These are phyloP conservation scores for Isotomurus palustris DNA, from an alignment of 2,888 invertebrate species.

Conservation along the genomic window DNA sequence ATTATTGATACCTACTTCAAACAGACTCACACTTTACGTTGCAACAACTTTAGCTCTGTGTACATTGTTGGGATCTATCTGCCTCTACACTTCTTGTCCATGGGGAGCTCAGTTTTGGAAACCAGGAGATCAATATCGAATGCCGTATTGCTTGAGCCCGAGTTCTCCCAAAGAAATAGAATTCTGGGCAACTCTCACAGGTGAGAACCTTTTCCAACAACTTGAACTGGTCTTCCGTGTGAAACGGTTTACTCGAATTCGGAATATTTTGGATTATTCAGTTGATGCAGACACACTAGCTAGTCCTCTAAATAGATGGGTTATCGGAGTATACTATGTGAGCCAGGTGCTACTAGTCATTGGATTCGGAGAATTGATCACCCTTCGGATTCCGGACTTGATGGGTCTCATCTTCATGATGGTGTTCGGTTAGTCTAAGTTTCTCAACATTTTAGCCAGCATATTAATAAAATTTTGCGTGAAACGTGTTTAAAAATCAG, in stretches of 20 bases:
- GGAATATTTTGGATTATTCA: not conserved
- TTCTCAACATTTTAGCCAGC: not conserved
- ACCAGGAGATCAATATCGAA: slow-evolving; percentile 26
- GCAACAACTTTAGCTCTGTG: slow-evolving; percentile 20
- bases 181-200: slow-evolving; percentile 29
- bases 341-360: slow-evolving; percentile 39
- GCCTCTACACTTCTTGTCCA: slow-evolving; percentile 29
- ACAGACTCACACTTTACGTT: slow-evolving; percentile 28
- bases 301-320: slow-evolving; percentile 21
- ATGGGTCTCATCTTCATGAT: slow-evolving; percentile 29
- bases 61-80: slow-evolving; percentile 22
- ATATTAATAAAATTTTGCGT: not conserved
- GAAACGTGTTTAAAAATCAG: not conserved
- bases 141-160: slow-evolving; percentile 27
- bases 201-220: too few species aligned
- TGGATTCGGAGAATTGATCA: slow-evolving; percentile 44
- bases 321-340: slow-evolving; percentile 39
- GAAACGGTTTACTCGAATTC: not conserved
- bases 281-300: slow-evolving; percentile 6
- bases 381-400: slow-evolving; percentile 21
- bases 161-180: not conserved
- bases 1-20: too few species aligned
- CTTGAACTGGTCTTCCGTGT: not conserved
- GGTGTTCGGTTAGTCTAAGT: slow-evolving; percentile 32
- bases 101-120: slow-evolving; percentile 24